phyloP scores from a whole-genome alignment of 2,888 invertebrate species.

The Odontothrips loti region DNA sequence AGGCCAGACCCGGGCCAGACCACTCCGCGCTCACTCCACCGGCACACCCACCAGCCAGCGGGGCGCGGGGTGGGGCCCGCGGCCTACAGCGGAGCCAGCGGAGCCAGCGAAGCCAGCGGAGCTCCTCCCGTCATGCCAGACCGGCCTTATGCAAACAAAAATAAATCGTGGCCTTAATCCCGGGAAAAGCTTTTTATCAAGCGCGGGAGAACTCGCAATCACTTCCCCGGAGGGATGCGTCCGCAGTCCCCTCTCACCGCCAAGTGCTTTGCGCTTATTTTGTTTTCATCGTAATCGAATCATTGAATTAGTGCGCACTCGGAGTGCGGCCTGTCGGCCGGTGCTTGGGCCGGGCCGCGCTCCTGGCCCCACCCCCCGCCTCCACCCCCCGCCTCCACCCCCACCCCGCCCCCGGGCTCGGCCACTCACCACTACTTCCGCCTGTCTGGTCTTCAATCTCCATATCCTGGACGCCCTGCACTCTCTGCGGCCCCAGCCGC shows the following conservation, averaged over 20 bases:
- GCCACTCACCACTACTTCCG: too few species aligned
- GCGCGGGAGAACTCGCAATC: neutral
- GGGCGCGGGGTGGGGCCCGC: too few species aligned
- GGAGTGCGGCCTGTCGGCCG: neutral
- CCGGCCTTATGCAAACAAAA: conserved; percentile 4
- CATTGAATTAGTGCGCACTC: neutral
- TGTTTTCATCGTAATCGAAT: conserved; percentile 3
- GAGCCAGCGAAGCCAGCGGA: too few species aligned
- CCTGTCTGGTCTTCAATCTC: too few species aligned
- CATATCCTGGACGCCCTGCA: too few species aligned
- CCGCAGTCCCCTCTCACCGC: neutral
- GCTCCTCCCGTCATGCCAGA: neutral
- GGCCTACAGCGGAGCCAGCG: too few species aligned
- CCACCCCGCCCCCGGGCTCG: too few species aligned
- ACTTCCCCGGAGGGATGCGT: neutral
- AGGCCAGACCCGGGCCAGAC: neutral
- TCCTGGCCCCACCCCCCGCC: neutral
- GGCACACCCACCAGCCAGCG: neutral
- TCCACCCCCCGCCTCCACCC: too few species aligned
- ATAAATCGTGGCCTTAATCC: conserved; percentile 2
- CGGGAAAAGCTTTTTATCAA: neutral
- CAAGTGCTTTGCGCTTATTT: neutral
- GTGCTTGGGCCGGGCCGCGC: neutral
- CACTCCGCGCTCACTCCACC: neutral
- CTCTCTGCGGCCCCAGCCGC: too few species aligned